These are phyloP conservation scores for Molanna angustata DNA, from an alignment of 2,888 invertebrate genomes.

Conservation along the genomic window DNA sequence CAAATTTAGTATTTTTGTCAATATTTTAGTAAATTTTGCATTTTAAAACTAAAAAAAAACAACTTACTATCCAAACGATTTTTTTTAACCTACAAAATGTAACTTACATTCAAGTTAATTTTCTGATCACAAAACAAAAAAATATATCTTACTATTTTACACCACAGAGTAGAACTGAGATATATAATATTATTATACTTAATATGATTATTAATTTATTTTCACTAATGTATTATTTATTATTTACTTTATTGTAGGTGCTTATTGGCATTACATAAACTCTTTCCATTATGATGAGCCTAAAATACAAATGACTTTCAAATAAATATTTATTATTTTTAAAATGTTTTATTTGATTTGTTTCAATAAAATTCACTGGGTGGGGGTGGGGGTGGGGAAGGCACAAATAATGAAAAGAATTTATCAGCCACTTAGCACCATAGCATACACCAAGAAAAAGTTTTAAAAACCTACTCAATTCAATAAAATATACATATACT, in stretches of 20 bases:
- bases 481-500: constrained; percentile 21
- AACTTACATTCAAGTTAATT: constrained; percentile 13
- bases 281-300: constrained; percentile 13
- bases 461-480: constrained; percentile 32
- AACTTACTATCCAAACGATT: constrained; percentile 5
- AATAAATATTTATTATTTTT: too few species aligned
- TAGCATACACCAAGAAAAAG: constrained; percentile 26
- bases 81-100: background rate
- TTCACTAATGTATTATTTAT: constrained; percentile 15
- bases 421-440: constrained; percentile 23
- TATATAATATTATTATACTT: constrained; percentile 3
- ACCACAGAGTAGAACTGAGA: constrained; percentile 10
- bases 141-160: constrained; percentile 12
- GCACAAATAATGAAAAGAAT: constrained; percentile 9
- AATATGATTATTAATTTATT: too few species aligned
- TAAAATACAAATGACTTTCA: too few species aligned
- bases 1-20: too few species aligned
- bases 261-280: constrained; percentile 20
- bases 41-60: background rate
- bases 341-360: too few species aligned
- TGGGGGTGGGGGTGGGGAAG: too few species aligned
- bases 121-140: constrained; percentile 16
- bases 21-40: background rate
- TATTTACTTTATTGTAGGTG: constrained; percentile 23
- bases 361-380: too few species aligned